Evolutionary conservation across 2,113 vertebrate species (phyloP).

Genomic region (Ceyx melanurus): DNA sequence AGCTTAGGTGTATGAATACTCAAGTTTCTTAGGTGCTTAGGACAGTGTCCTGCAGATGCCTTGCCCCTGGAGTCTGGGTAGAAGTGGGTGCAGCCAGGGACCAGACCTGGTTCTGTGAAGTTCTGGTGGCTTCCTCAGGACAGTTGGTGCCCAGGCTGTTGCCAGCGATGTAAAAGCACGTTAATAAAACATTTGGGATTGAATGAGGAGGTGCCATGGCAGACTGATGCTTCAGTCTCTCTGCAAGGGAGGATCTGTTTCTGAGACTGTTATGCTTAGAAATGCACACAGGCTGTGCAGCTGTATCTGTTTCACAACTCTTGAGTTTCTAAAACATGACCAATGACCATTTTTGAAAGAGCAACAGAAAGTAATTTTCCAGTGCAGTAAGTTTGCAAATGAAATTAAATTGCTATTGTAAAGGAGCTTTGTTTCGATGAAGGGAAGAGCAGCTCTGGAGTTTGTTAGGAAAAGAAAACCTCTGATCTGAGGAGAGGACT

Average conservation of each 20-base stretch:
- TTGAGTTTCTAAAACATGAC: background rate
- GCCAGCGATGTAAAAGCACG: background rate
- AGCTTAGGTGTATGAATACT: background rate
- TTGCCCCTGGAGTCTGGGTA: background rate
- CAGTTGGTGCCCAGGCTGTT: background rate
- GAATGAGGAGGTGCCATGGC: background rate
- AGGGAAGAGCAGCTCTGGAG: background rate
- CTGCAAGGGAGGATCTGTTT: background rate
- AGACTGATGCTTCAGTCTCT: background rate
- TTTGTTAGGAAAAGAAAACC: background rate
- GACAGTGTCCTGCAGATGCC: background rate
- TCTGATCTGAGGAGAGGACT: background rate
- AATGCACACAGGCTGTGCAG: background rate
- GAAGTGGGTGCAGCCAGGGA: background rate
- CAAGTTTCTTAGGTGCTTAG: background rate
- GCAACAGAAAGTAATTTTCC: background rate
- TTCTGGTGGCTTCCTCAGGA: background rate
- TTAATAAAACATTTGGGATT: background rate
- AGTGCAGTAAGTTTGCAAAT: background rate
- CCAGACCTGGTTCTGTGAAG: background rate
- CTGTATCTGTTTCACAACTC: background rate
- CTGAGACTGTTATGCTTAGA: background rate
- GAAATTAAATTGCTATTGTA: background rate
- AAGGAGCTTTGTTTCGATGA: background rate
- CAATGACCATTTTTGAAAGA: background rate